Conservation (phyloP, 2,797 vertebrate species). For the Enteromius fasciolatus region DNA sequence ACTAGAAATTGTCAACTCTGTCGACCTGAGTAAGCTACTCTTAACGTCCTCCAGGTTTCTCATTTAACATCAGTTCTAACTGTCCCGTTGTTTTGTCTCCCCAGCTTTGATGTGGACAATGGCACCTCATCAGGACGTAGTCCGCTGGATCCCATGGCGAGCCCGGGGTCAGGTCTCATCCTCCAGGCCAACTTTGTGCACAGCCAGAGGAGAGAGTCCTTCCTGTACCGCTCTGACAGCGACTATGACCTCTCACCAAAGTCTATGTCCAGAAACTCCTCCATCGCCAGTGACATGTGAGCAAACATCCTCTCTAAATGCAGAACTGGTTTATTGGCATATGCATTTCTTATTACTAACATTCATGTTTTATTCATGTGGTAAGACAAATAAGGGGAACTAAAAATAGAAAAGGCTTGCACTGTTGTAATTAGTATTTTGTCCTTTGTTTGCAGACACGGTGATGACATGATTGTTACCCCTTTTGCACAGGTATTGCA, state of each 20-base stretch:
- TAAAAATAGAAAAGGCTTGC: not conserved
- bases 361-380: not conserved
- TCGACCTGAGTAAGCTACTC: not conserved
- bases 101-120: slow-evolving; percentile 99
- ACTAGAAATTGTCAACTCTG: not conserved
- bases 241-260: slow-evolving; percentile 99
- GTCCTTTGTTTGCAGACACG: slow-evolving; percentile 86
- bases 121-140: slow-evolving; percentile 96
- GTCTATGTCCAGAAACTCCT: slow-evolving; percentile 99
- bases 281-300: slow-evolving; percentile 99
- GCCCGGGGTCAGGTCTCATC: slow-evolving; percentile 96
- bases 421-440: slow-evolving; percentile 55
- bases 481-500: slow-evolving; percentile 95
- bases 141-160: slow-evolving; percentile 98
- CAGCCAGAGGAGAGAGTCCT: slow-evolving; percentile 96
- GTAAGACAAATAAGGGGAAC: not conserved
- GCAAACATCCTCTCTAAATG: slow-evolving; percentile 59
- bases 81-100: slow-evolving; percentile 22
- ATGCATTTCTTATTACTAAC: not conserved
- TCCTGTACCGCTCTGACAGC: slow-evolving; percentile 96
- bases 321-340: not conserved
- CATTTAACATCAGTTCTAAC: not conserved
- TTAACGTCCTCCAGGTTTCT: not conserved
- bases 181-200: slow-evolving; percentile 98
- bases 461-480: slow-evolving; percentile 99